phyloP scores from a whole-genome alignment of 2,888 invertebrate genomes.

The Torymus texanus region DNA sequence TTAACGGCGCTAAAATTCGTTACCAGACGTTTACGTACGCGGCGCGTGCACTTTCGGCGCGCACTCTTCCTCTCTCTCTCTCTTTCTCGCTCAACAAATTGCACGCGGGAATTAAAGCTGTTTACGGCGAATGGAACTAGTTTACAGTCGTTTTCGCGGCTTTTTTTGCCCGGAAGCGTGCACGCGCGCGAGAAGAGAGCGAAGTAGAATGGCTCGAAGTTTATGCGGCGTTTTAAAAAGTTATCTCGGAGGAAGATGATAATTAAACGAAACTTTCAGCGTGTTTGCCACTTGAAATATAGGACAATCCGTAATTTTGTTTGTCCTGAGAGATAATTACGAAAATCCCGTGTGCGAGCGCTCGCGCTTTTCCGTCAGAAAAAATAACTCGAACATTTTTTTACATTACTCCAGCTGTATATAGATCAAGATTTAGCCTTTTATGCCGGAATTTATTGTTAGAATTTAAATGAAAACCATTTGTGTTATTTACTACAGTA shows the following conservation, averaged over 20 bases:
- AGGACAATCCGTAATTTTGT: neutral
- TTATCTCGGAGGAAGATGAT: neutral
- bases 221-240: constrained; percentile 9
- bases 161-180: constrained; percentile 4
- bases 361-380: no score
- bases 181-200: neutral
- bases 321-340: neutral
- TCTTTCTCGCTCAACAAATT: constrained; percentile 43
- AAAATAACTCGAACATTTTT: no score
- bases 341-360: no score
- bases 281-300: neutral
- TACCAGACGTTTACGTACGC: constrained; percentile 53
- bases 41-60: constrained; percentile 43
- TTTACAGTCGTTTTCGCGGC: constrained; percentile 22
- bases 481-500: no score
- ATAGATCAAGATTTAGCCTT: no score
- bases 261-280: constrained; percentile 15
- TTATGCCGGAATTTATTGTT: no score
- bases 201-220: neutral
- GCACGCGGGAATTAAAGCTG: constrained; percentile 46
- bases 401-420: no score
- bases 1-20: constrained; percentile 58
- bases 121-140: constrained; percentile 42
- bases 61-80: no score
- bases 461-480: no score